Conservation (phyloP, 2,797 vertebrate species). For the Phyllotis vaccarum region DNA sequence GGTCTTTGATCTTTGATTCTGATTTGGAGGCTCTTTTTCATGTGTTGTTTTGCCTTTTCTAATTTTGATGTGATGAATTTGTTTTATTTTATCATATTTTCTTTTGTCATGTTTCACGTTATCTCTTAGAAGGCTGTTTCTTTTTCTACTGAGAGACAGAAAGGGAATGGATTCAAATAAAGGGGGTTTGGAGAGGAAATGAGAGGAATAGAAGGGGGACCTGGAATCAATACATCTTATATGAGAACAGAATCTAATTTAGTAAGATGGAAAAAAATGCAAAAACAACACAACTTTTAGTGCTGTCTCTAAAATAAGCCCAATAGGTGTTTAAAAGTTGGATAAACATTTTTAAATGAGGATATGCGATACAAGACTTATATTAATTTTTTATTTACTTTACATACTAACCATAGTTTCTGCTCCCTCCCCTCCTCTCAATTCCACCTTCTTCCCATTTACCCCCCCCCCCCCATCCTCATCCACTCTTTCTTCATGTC, state of each 20-base stretch:
- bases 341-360: slow-evolving; percentile 28
- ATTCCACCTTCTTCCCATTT: too few relatives aligned
- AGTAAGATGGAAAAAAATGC: neutral
- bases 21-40: neutral
- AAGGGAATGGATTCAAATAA: too few relatives aligned
- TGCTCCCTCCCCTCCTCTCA: neutral
- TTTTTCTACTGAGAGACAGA: neutral
- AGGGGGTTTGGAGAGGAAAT: neutral
- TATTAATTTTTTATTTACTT: neutral
- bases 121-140: neutral
- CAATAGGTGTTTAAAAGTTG: slow-evolving; percentile 82
- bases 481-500: too few relatives aligned
- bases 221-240: neutral
- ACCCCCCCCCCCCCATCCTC: too few relatives aligned
- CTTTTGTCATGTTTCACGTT: neutral
- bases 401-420: neutral
- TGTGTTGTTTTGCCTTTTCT: neutral
- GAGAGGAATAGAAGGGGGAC: too few relatives aligned
- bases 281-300: slow-evolving; percentile 80
- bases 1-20: neutral
- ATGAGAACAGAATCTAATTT: neutral
- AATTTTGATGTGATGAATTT: neutral
- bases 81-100: neutral
- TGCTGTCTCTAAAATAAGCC: slow-evolving; percentile 80
- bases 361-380: neutral